Percentiles rank a stretch among this genome's conserved stretches.
phyloP scores from a whole-genome alignment of 2,888 invertebrate species.

The Epistrophe eligans region DNA sequence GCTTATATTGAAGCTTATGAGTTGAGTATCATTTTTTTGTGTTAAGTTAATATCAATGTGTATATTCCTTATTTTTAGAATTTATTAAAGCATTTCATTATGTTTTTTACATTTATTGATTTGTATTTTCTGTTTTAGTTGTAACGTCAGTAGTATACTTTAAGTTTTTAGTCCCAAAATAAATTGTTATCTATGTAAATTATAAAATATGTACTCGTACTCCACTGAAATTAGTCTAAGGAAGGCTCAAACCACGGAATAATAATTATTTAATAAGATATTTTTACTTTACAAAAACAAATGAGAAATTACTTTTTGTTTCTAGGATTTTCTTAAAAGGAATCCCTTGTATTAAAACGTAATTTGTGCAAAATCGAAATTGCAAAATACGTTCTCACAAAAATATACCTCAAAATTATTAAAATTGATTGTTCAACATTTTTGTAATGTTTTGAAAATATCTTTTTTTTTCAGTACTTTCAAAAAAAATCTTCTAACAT shows the following conservation, averaged over 20 bases:
- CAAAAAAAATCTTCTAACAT: too few species aligned
- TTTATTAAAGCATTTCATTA: constrained; percentile 16
- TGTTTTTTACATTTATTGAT: constrained; percentile 38
- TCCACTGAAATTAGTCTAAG: constrained; percentile 29
- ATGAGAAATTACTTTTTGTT: background rate
- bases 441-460: too few species aligned
- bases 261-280: background rate
- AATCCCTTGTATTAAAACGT: background rate
- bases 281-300: background rate
- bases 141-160: constrained; percentile 40
- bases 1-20: background rate
- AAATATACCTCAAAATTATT: too few species aligned
- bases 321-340: background rate
- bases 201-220: constrained; percentile 51
- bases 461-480: too few species aligned
- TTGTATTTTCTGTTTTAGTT: constrained; percentile 53
- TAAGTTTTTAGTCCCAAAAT: constrained; percentile 74
- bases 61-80: constrained; percentile 52
- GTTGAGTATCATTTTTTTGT: background rate
- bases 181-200: constrained; percentile 72
- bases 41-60: constrained; percentile 63
- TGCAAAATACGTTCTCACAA: too few species aligned
- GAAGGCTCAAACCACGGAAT: constrained; percentile 26
- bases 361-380: too few species aligned
- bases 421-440: too few species aligned